Percentiles rank a stretch among this genome's conserved stretches.
phyloP scores from a whole-genome alignment of 2,113 vertebrate genomes.

The Morphnarchus princeps region DNA sequence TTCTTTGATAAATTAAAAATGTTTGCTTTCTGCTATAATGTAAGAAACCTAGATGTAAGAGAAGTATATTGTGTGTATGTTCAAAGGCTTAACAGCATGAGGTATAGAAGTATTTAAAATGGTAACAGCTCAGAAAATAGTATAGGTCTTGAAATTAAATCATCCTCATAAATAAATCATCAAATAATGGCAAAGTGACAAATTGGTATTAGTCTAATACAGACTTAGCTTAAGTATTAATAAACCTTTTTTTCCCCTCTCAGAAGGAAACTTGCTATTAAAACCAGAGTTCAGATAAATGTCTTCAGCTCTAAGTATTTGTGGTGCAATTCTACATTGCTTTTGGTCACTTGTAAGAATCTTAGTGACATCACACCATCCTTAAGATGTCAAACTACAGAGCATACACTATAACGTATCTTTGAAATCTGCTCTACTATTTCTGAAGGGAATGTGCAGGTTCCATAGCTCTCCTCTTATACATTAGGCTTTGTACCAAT shows the following conservation, averaged over 20 bases:
- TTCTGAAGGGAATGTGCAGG: background rate
- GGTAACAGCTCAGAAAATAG: constrained; percentile 55
- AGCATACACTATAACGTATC: background rate
- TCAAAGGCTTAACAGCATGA: constrained; percentile 60
- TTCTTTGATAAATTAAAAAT: constrained; percentile 70
- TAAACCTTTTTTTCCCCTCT: background rate
- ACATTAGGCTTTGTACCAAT: background rate
- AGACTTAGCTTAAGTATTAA: constrained; percentile 28
- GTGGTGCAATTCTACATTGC: background rate
- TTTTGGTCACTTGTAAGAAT: background rate
- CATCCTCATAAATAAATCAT: constrained; percentile 57
- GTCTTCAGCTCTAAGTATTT: background rate
- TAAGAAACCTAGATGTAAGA: constrained; percentile 44
- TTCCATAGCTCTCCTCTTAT: background rate
- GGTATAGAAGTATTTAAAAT: constrained; percentile 53
- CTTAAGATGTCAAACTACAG: background rate
- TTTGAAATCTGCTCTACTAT: background rate
- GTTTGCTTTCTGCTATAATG: constrained; percentile 35
- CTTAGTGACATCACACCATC: background rate
- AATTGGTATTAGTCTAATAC: constrained; percentile 59
- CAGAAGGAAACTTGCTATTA: background rate
- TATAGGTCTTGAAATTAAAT: constrained; percentile 43
- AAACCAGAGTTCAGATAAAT: background rate
- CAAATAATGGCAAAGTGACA: constrained; percentile 62
- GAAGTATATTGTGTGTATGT: constrained; percentile 36